Evolutionary conservation across 2,113 vertebrate species (phyloP).

Genomic region (Petroica traversi): DNA sequence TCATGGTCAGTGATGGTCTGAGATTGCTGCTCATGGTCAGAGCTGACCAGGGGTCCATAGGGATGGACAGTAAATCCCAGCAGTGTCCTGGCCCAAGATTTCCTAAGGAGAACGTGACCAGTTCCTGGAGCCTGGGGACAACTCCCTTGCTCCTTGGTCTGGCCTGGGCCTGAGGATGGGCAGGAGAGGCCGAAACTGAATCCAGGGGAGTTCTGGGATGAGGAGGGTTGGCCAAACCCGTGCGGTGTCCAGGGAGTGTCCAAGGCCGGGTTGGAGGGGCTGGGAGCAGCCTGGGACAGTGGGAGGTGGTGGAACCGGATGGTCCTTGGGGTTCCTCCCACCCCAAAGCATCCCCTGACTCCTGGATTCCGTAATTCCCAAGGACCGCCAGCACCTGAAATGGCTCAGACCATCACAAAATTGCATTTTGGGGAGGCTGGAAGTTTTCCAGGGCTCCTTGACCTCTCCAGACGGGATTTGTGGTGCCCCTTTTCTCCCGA

Average conservation of each 20-base stretch:
- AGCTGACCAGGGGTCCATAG: fast-evolving
- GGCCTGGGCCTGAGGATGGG: neutral
- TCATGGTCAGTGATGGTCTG: too few species aligned
- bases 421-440: neutral
- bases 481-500: neutral
- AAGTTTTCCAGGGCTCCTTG: neutral
- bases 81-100: neutral
- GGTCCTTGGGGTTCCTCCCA: neutral
- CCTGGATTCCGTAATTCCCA: neutral
- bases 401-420: neutral
- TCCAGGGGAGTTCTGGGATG: neutral
- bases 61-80: neutral
- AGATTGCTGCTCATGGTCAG: fast-evolving
- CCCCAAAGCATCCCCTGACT: neutral
- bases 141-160: neutral
- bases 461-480: neutral
- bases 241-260: too few species aligned
- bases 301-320: neutral
- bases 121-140: neutral
- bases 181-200: fast-evolving
- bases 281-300: neutral
- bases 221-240: neutral
- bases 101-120: fast-evolving
- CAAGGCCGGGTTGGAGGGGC: neutral
- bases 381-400: neutral